Evolutionary conservation across 2,113 vertebrate species (phyloP).

Genomic region (Ictalurus punctatus): DNA sequence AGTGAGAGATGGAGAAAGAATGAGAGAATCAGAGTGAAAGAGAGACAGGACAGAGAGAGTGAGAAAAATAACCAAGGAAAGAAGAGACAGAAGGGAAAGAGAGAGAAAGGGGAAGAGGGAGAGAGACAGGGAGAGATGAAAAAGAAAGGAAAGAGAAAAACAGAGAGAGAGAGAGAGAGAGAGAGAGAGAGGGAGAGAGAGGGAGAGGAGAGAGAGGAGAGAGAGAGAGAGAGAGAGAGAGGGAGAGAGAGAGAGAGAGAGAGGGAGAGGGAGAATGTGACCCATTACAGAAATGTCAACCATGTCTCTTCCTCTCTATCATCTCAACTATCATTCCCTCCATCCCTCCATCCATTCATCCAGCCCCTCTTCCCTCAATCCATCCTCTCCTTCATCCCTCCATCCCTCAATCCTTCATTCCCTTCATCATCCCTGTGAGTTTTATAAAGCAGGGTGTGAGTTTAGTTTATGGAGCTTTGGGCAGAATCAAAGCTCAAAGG

Average conservation of each 20-base stretch:
- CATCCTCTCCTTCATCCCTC: background rate
- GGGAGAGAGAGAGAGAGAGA: too few species aligned
- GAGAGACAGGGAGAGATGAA: too few species aligned
- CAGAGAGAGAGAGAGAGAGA: background rate
- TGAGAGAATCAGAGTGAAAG: background rate
- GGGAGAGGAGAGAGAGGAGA: too few species aligned
- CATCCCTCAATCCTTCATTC: background rate
- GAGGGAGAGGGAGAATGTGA: background rate
- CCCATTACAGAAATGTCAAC: background rate
- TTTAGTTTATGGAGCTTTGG: background rate
- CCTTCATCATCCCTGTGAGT: background rate
- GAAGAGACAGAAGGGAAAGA: background rate
- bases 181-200: too few species aligned
- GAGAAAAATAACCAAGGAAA: background rate
- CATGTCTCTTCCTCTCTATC: background rate
- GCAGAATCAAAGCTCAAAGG: constrained; percentile 14
- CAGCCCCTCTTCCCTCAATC: background rate
- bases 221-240: too few species aligned
- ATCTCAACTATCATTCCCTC: background rate
- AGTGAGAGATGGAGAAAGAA: too few species aligned
- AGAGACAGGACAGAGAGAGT: background rate
- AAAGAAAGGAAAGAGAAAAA: too few species aligned
- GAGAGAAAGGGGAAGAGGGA: too few species aligned
- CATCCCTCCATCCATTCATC: background rate
- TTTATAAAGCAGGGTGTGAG: background rate